Conservation (phyloP, 2,888 invertebrate species). For the Sphinx pinastri region DNA sequence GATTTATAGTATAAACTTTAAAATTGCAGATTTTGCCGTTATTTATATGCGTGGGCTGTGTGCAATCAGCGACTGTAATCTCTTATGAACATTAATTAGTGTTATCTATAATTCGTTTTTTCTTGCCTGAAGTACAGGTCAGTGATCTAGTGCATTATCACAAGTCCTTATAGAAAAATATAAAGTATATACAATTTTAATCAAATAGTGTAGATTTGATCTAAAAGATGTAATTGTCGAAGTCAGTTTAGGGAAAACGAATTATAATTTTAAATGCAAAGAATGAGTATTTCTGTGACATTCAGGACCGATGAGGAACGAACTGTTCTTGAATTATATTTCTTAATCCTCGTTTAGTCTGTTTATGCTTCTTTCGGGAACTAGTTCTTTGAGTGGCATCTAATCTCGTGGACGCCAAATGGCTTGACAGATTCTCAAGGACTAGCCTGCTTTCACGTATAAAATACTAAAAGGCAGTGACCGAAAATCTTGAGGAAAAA, state of each 20-base stretch:
- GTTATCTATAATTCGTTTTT: conserved; percentile 26
- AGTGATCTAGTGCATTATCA: no score
- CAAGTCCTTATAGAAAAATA: no score
- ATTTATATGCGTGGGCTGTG: neutral
- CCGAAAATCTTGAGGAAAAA: no score
- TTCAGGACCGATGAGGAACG: neutral
- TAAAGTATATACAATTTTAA: no score
- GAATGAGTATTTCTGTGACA: conserved; percentile 1
- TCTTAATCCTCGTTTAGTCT: no score
- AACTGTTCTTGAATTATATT: neutral
- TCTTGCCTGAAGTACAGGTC: no score
- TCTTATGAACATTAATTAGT: conserved; percentile 41
- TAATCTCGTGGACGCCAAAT: neutral
- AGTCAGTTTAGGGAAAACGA: no score
- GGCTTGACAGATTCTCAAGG: neutral
- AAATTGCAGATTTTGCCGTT: no score
- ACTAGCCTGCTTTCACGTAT: conserved; percentile 4
- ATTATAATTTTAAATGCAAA: neutral
- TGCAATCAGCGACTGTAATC: neutral
- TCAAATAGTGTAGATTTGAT: no score
- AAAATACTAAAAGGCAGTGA: conserved; percentile 9
- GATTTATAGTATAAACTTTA: no score
- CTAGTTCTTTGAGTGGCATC: neutral
- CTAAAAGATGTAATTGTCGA: no score
- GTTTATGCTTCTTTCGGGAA: no score